Evolutionary conservation across 2,797 vertebrate species (phyloP), one percentile per base, ranked within the genome.

Genomic region (Hafferia zeledoni): DNA sequence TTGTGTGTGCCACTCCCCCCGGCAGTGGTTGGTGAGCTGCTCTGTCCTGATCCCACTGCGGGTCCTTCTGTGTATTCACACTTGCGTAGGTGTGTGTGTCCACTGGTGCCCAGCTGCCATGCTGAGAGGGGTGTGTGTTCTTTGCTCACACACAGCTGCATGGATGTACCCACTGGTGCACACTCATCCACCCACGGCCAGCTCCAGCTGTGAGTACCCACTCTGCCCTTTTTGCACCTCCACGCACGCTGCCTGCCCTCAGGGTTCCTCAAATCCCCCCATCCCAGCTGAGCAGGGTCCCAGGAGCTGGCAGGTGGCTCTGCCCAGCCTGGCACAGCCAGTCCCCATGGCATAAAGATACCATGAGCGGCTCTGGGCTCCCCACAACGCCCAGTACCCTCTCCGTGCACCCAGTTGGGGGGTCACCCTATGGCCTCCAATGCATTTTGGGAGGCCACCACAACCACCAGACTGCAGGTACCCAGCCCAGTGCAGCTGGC

Each of bases 21-120:
- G 1, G 44, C 11, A 13, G 13, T 4, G 13, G 12, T 13, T 17
- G 27, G 53, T 33, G 70, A 59, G 20, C 60, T n/a, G n/a, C 7
- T 11, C 47, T 25, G 43, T 43, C 39, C 59, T 4, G 17, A 31
- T 52, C 37, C 44, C 24, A 4, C 57, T 7, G 19, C 39, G 39
- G 39, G 30, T 61, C 46, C 46, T 33, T 0, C 0, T 11, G 41
- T 59, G 47, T 5, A 20, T 3, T 30, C 39, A 2, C 3, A 5
- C 24, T 60, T 5, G 41, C 60, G 23, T 24, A 6, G 43, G 23
- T 5, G 1, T 4, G 12, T 17, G 57, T 30, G 44, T 11, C 13
- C 19, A 0, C n/a, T 25, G 1, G 1, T 17, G 33, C 23, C 1
- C 0, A 2, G 47, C 63, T 80, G 55, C 61, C 35, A 0, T 1